Percentiles rank a stretch among this genome's conserved stretches.
Evolutionary conservation across 2,888 invertebrate species (phyloP).

Genomic region (Agrotis segetum): DNA sequence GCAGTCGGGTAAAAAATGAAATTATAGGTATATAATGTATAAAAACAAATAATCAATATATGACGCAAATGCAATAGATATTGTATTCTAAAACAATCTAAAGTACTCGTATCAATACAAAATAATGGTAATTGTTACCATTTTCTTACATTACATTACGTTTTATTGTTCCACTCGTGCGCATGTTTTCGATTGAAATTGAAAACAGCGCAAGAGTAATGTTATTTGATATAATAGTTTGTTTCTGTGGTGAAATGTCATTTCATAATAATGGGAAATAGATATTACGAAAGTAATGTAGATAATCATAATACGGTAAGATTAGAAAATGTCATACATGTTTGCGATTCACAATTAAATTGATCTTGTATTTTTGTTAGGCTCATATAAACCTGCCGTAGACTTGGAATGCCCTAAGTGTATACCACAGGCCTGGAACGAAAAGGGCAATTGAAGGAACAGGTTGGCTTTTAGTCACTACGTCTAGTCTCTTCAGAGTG

Average conservation of each 20-base stretch:
- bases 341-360: neutral
- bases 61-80: constrained; percentile 3
- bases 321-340: no score
- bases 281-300: neutral
- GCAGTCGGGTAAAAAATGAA: no score
- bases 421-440: no score
- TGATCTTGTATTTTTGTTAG: neutral
- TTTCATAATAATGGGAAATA: constrained; percentile 8
- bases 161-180: constrained; percentile 13
- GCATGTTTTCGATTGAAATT: constrained; percentile 1
- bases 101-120: neutral
- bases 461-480: no score
- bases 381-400: neutral
- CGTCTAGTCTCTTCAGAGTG: no score
- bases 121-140: neutral
- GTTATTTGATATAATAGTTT: constrained; percentile 17
- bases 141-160: constrained; percentile 12
- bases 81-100: constrained; percentile 10
- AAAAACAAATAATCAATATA: no score
- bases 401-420: no score
- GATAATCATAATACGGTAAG: neutral
- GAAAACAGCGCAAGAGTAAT: constrained; percentile 27
- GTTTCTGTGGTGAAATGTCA: constrained; percentile 20
- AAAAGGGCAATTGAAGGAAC: no score
- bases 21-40: no score